These are phyloP conservation scores for Caenorhabditis sp. DNA, from an alignment of 2,888 invertebrate species.

Conservation along the genomic window DNA sequence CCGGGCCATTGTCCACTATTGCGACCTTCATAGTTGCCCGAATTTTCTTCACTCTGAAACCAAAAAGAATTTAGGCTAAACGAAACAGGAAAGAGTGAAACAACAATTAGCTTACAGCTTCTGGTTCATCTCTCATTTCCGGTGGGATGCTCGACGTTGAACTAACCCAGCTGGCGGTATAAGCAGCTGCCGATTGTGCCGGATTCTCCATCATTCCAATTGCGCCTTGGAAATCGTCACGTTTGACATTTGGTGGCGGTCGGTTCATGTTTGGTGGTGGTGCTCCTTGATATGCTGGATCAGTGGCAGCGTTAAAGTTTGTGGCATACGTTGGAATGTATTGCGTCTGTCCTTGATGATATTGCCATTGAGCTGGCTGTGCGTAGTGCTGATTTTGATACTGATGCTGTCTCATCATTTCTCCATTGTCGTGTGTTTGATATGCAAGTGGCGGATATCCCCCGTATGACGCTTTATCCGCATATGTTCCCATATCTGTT, in stretches of 20 bases:
- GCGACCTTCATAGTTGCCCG: neutral
- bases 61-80: neutral
- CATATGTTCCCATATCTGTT: neutral
- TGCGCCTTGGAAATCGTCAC: slow-evolving; percentile 25
- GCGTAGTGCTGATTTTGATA: neutral
- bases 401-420: slow-evolving; percentile 1
- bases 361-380: slow-evolving; percentile 14
- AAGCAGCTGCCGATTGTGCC: slow-evolving; percentile 49
- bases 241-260: slow-evolving; percentile 6
- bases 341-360: slow-evolving; percentile 11
- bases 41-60: slow-evolving; percentile 3
- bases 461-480: slow-evolving; percentile 3
- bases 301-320: slow-evolving; percentile 28
- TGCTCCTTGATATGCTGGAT: slow-evolving; percentile 22
- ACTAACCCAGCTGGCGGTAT: slow-evolving; percentile 66
- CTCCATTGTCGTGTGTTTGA: neutral
- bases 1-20: neutral
- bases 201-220: slow-evolving; percentile 44
- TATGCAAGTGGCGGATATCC: slow-evolving; percentile 6
- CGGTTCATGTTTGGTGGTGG: slow-evolving; percentile 26
- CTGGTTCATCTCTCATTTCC: slow-evolving; percentile 60
- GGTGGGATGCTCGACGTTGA: slow-evolving; percentile 63
- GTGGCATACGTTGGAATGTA: slow-evolving; percentile 32
- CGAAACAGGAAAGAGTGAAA: neutral
- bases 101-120: slow-evolving; percentile 36